These are phyloP conservation scores for Drosophila paranaensis DNA, from an alignment of 2,888 invertebrate genomes.

Conservation along the genomic window DNA sequence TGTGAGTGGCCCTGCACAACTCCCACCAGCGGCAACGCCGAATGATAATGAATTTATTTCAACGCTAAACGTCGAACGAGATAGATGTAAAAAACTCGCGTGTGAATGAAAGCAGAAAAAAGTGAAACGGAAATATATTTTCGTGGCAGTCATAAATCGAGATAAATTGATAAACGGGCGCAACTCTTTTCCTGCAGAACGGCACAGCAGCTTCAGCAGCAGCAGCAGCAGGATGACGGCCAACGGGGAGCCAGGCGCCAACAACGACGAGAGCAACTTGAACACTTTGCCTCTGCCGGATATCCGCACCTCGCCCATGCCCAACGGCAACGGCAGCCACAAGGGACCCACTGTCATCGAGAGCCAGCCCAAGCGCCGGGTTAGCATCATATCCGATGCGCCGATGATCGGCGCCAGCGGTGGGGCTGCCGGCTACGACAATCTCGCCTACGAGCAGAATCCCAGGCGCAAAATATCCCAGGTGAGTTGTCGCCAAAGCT, in stretches of 20 bases:
- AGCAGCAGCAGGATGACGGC: slow-evolving; percentile 50
- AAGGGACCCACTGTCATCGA: slow-evolving; percentile 73
- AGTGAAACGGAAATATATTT: not conserved
- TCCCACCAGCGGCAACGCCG: slow-evolving; percentile 47
- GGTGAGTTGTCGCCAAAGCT: slow-evolving; percentile 72
- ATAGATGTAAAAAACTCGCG: slow-evolving; percentile 70
- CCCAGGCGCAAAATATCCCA: slow-evolving; percentile 85
- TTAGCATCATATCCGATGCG: slow-evolving; percentile 88
- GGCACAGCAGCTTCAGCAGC: slow-evolving; percentile 23
- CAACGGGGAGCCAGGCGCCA: slow-evolving; percentile 59
- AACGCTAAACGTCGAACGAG: slow-evolving; percentile 78
- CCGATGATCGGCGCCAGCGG: slow-evolving; percentile 65
- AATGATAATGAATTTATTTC: slow-evolving; percentile 78
- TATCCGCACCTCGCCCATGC: slow-evolving; percentile 51
- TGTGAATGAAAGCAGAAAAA: slow-evolving; percentile 8
- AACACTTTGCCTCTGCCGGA: slow-evolving; percentile 25
- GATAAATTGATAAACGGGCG: slow-evolving; percentile 23
- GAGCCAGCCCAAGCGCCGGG: slow-evolving; percentile 86
- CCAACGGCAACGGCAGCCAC: slow-evolving; percentile 56
- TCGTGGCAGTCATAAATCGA: slow-evolving; percentile 9
- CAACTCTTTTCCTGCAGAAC: slow-evolving; percentile 26
- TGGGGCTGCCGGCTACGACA: slow-evolving; percentile 87
- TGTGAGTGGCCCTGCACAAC: slow-evolving; percentile 36
- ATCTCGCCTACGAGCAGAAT: slow-evolving; percentile 88
- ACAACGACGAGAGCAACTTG: slow-evolving; percentile 47